phyloP scores from a whole-genome alignment of 2,888 invertebrate species.

The Caradrina clavipalpis region DNA sequence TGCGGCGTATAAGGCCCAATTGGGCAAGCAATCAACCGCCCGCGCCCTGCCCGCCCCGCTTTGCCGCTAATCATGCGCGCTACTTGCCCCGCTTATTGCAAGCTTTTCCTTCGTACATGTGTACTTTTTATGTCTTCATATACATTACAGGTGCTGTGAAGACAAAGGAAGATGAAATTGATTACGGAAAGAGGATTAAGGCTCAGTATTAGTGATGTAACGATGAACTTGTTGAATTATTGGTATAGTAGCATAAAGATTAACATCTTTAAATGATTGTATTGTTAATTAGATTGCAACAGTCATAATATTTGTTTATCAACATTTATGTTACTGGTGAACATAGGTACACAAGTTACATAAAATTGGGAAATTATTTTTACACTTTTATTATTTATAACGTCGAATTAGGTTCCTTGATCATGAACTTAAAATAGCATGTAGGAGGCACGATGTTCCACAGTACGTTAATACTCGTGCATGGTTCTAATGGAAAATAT shows the following conservation, averaged over 20 bases:
- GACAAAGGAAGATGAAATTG: slow-evolving; percentile 62
- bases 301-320: neutral
- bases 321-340: neutral
- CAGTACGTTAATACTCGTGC: neutral
- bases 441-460: no score
- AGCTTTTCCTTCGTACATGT: slow-evolving; percentile 59
- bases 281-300: neutral
- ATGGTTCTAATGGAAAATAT: neutral
- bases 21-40: slow-evolving; percentile 90
- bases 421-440: no score
- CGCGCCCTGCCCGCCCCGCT: slow-evolving; percentile 73
- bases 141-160: slow-evolving; percentile 59
- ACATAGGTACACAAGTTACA: neutral
- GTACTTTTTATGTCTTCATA: slow-evolving; percentile 60
- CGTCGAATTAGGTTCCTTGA: no score
- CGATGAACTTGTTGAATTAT: slow-evolving; percentile 6
- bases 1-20: slow-evolving; percentile 91
- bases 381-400: neutral
- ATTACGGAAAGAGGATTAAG: slow-evolving; percentile 46
- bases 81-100: slow-evolving; percentile 67
- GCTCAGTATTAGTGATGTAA: slow-evolving; percentile 19
- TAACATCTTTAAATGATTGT: neutral
- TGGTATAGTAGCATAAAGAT: neutral
- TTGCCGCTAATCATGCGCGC: slow-evolving; percentile 85
- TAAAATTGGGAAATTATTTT: slow-evolving; percentile 14